These are phyloP conservation scores for Plecotus auritus DNA, from an alignment of 2,113 vertebrate genomes.

Conservation along the genomic window DNA sequence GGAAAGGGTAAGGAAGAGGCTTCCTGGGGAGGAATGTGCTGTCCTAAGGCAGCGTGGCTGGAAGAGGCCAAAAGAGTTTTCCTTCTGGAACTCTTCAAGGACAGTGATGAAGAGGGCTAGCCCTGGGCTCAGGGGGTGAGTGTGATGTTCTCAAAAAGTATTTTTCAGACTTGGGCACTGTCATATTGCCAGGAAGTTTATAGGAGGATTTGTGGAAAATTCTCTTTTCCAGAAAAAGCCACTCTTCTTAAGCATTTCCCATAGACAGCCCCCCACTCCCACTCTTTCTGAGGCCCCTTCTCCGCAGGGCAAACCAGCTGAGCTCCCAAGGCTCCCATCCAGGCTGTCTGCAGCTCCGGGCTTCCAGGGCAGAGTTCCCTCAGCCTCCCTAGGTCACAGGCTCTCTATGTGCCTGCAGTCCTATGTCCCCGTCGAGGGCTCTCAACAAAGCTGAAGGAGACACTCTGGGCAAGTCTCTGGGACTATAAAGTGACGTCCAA, in stretches of 20 bases:
- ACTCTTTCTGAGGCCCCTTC: not conserved
- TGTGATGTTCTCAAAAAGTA: not conserved
- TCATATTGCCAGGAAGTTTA: not conserved
- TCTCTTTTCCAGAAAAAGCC: not conserved
- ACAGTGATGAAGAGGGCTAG: not conserved
- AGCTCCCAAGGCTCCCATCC: not conserved
- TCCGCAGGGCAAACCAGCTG: not conserved
- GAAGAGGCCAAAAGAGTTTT: not conserved
- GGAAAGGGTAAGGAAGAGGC: not conserved
- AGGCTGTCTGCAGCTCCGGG: not conserved
- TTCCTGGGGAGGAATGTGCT: not conserved
- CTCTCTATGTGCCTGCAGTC: not conserved
- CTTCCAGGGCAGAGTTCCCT: not conserved
- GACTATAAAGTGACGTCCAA: not conserved
- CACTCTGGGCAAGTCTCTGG: not conserved
- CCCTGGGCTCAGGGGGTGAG: too few species aligned
- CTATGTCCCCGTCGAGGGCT: accelerated
- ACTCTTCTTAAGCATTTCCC: not conserved
- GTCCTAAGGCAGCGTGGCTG: not conserved
- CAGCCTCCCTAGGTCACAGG: not conserved
- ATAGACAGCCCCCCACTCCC: not conserved
- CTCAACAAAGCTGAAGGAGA: not conserved
- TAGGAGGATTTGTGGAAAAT: not conserved
- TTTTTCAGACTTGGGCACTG: not conserved
- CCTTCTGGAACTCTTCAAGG: not conserved